These are phyloP conservation scores for Setophaga petechia DNA, from an alignment of 2,113 vertebrate species.

Conservation along the genomic window DNA sequence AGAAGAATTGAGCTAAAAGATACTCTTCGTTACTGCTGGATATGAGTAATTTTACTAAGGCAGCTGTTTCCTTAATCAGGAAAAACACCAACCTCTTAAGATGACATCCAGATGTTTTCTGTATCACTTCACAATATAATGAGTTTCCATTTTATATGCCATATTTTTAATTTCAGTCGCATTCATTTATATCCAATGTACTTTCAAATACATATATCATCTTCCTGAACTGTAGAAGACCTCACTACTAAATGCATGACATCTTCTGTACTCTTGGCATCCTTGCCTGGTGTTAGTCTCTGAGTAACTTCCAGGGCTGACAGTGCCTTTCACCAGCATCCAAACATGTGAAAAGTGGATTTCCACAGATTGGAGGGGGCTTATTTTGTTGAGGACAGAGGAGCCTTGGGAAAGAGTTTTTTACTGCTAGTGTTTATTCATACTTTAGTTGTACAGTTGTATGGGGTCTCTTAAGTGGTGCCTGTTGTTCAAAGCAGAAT, in stretches of 20 bases:
- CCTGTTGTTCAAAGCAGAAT: neutral
- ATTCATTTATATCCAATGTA: neutral
- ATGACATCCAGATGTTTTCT: constrained; percentile 51
- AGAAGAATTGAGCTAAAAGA: constrained; percentile 63
- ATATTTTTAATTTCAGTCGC: neutral
- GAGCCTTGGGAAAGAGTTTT: neutral
- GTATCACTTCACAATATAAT: neutral
- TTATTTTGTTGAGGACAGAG: neutral
- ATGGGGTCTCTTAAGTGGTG: neutral
- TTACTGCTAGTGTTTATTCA: neutral
- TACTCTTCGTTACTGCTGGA: constrained; percentile 50
- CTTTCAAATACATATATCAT: neutral
- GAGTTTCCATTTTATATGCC: neutral
- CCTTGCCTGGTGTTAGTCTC: neutral
- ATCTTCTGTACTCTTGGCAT: neutral
- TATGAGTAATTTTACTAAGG: constrained; percentile 57
- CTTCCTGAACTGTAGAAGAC: neutral
- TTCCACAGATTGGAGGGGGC: neutral
- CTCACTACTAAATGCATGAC: accelerated
- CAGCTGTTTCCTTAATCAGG: constrained; percentile 64
- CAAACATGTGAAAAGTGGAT: neutral
- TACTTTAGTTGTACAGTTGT: neutral
- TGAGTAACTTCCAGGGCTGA: neutral
- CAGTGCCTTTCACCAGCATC: neutral
- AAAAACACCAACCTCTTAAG: neutral